phyloP scores from a whole-genome alignment of 1,140 invertebrate genomes.

The Sitobion miscanthi region DNA sequence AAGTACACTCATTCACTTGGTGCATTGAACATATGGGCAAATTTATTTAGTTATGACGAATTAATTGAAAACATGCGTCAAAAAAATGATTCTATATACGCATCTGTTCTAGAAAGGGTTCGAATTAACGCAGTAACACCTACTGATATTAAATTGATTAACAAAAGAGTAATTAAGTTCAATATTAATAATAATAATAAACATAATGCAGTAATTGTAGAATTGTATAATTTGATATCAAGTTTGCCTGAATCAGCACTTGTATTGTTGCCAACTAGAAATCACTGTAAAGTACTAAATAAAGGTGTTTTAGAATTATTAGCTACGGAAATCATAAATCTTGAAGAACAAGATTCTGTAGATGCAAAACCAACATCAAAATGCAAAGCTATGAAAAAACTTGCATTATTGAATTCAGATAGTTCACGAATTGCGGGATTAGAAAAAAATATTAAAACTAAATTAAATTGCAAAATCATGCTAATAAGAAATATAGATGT shows the following conservation, averaged over 20 bases:
- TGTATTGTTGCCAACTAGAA: constrained; percentile 43
- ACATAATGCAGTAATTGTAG: not conserved
- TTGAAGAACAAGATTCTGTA: constrained; percentile 46
- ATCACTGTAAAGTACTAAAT: constrained; percentile 30
- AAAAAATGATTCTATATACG: constrained; percentile 44
- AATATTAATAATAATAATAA: not conserved
- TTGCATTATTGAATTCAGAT: constrained; percentile 57
- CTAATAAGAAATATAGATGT: constrained; percentile 62
- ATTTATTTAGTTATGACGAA: constrained; percentile 53
- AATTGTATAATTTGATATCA: constrained; percentile 26
- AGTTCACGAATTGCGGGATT: constrained; percentile 59
- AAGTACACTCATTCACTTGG: not conserved
- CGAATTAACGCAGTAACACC: constrained; percentile 25
- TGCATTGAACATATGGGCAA: not conserved
- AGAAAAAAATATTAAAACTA: constrained; percentile 59
- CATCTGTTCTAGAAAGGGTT: constrained; percentile 27
- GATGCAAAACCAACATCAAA: constrained; percentile 22
- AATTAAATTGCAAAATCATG: constrained; percentile 61
- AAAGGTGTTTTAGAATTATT: constrained; percentile 42
- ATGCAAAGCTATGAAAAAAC: constrained; percentile 58
- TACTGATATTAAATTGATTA: constrained; percentile 8
- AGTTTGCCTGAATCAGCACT: not conserved
- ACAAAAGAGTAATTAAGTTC: not conserved
- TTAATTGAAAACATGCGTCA: constrained; percentile 54
- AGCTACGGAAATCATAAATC: constrained; percentile 22